Conservation (phyloP, 2,113 vertebrate species). For the Rafetus swinhoei region DNA sequence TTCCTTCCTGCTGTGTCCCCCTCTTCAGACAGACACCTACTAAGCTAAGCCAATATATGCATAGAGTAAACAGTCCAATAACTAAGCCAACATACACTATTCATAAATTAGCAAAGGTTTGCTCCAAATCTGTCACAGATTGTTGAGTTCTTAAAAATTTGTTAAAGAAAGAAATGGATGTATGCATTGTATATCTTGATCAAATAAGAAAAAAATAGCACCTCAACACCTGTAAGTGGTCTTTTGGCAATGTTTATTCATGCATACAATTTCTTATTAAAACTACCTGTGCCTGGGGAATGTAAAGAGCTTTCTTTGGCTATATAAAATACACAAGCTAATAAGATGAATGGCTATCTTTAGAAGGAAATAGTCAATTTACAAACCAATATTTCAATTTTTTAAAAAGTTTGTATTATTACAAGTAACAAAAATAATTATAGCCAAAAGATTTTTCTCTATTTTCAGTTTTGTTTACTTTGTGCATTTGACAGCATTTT, state of each 20-base stretch:
- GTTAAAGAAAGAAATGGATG: background rate
- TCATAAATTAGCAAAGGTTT: no score
- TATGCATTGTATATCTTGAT: background rate
- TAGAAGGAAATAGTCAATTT: background rate
- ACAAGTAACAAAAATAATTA: background rate
- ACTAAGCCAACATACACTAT: no score
- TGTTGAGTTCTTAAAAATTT: no score
- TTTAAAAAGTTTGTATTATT: background rate
- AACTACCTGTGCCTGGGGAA: background rate
- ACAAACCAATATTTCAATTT: background rate
- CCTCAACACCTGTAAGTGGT: background rate
- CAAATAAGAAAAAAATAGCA: background rate
- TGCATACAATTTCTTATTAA: slow-evolving; percentile 2
- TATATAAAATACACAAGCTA: background rate
- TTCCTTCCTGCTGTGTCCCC: no score
- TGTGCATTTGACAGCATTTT: background rate
- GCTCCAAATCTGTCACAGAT: no score
- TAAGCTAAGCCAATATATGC: no score
- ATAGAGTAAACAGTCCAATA: no score
- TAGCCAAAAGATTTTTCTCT: background rate
- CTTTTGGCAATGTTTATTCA: background rate
- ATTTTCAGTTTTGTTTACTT: background rate
- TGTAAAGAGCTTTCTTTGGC: background rate
- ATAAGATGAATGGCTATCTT: background rate
- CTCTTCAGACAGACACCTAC: no score